These are phyloP conservation scores for Rutpela maculata DNA, from an alignment of 2,888 invertebrate species.

Conservation along the genomic window DNA sequence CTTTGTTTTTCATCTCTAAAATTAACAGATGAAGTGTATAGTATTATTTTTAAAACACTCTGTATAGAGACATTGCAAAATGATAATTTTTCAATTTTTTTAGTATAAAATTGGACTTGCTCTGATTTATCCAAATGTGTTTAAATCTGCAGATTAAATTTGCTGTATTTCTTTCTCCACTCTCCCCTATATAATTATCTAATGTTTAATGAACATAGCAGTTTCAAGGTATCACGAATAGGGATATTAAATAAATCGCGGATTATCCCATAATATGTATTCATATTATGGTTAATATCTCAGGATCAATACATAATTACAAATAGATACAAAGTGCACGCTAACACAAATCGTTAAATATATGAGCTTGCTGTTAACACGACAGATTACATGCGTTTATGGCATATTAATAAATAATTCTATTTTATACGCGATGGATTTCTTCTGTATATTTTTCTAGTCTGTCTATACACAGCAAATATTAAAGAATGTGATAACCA, in stretches of 20 bases:
- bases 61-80: no score
- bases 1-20: no score
- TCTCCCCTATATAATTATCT: neutral
- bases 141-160: no score
- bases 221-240: neutral
- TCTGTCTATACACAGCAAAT: neutral
- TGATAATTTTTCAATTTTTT: no score
- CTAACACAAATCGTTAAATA: conserved; percentile 23
- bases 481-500: conserved; percentile 23
- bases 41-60: no score
- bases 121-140: no score
- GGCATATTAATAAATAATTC: conserved; percentile 36
- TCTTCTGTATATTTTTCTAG: conserved; percentile 1
- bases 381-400: conserved; percentile 36
- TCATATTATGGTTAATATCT: conserved; percentile 24
- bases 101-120: no score
- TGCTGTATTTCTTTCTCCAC: no score
- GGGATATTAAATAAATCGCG: neutral
- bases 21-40: no score
- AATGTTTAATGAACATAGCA: neutral
- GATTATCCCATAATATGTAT: neutral
- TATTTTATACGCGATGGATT: conserved; percentile 17
- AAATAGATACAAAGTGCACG: conserved; percentile 15
- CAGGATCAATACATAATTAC: conserved; percentile 10
- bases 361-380: conserved; percentile 38